Evolutionary conservation across 2,888 invertebrate genomes (phyloP), one percentile per base, ranked within the genome.

Genomic region (Branchinecta sandiegonensis): DNA sequence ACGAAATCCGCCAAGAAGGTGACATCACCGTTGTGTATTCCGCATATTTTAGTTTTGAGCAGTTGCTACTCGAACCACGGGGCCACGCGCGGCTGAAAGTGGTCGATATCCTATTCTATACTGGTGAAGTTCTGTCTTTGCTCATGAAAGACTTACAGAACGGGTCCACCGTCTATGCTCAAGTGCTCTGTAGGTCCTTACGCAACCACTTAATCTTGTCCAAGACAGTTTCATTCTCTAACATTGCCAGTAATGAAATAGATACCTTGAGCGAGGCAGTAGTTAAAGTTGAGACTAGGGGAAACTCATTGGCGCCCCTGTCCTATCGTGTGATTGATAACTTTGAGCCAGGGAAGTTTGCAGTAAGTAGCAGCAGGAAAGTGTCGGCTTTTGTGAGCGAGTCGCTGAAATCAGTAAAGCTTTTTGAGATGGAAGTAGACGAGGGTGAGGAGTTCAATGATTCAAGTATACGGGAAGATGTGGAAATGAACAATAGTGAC

Each of bases 381-480:
- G 90, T 94, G 10, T 87, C 91, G 10, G 89, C 93, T 63, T 85
- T 94, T 66, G 80, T 94, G 63, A 87, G 90, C 14, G 87, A 89
- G 73, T 89, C 84, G 74, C 81, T 82, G 68, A 84, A 89, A 70
- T 88, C 90, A 77, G 88, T 94, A 65, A 82, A 90, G 71, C 83
- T 94, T 66, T 90, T 90, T 76, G 92, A 94, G 78, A 93, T 93
- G 86, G 94, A 94, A 80, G 88, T 87, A 0, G 94, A 94, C 75
- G 93, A 91, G 46, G 89, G 89, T 69, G 90, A 90, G 69, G 94
- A 94, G n/a, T 56, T 56, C 8, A 56, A 56, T 56, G 63, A 56
- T 17, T 56, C 63, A 9, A 56, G 63, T 56, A 56, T 56, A 17
- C 63, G 63, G 23, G 63, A 56, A 56, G 63, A 56, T 23, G n/a